Evolutionary conservation across 2,888 invertebrate species (phyloP), one percentile per base, ranked within the genome.

Genomic region (Eurytoma adleriae): DNA sequence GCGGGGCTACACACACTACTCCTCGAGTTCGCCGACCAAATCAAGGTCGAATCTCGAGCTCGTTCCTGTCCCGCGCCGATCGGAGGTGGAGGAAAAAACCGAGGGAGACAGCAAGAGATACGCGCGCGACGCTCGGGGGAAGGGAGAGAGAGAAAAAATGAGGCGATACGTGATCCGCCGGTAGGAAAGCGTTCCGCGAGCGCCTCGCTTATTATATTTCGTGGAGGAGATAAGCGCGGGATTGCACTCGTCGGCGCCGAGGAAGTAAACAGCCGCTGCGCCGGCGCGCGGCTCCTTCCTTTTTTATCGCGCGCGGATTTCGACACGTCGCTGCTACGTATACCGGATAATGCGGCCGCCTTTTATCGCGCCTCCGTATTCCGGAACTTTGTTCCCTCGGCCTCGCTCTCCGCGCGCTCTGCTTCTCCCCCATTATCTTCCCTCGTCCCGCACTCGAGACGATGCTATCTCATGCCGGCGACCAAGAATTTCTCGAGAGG

Each of bases 21-120:
- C 54, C 16, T 54, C 69, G 83, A 81, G 85, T 85, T 87, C 87
- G 81, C 83, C 86, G 87, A 86, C 86, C 87, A 83, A 82, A 81
- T 82, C 86, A 87, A 86, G 87, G 87, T 85, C 85, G 82, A 67
- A 77, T 30, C 27, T 48, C 67, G 59, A 61, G 30, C 56, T 71
- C 76, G 61, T 67, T 48, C 50, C 40, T 40, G 40, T 80, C 62
- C 59, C 40, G 56, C 40, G 40, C 40, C 40, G 40, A 14, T n/a
- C 20, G 59, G 2, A 20, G 24, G 3, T 14, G 30, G 30, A 16
- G 5, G 3, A 61, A 52, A 52, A 67, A 54, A 40, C 20, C 5
- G 14, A 50, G 52, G 24, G 52, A 52, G 24, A 62, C 16, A 7
- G 10, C 7, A 27, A 27, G 27, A 16, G 40, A 14, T 24, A 59